Evolutionary conservation across 2,113 vertebrate species (phyloP).

Genomic region (Corynorhinus townsendii): DNA sequence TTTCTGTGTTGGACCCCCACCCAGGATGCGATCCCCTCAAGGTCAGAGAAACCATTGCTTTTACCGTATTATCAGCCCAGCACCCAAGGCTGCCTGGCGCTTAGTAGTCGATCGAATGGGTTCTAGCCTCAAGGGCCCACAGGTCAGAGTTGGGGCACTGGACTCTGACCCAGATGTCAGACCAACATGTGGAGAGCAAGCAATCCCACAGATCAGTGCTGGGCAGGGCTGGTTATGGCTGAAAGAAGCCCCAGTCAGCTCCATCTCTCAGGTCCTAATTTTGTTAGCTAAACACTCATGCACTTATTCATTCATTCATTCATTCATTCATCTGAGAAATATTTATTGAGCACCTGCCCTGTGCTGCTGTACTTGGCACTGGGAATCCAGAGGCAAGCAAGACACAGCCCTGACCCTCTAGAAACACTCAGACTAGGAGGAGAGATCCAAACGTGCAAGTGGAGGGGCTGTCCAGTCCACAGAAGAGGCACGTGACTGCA

Average conservation of each 20-base stretch:
- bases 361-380: neutral
- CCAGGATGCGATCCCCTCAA: neutral
- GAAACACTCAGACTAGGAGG: neutral
- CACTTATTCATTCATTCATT: neutral
- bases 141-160: neutral
- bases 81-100: neutral
- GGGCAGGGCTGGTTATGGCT: neutral
- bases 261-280: neutral
- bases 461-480: accelerated
- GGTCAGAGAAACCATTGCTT: neutral
- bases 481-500: neutral
- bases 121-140: neutral
- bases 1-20: neutral
- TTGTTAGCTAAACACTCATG: neutral
- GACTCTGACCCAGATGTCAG: neutral
- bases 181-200: neutral
- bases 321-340: neutral
- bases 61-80: neutral
- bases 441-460: neutral
- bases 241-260: neutral
- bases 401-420: neutral
- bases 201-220: neutral
- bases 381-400: neutral
- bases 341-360: neutral
- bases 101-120: neutral